These are phyloP conservation scores for Euschistus heros DNA, from an alignment of 1,140 invertebrate genomes.

Conservation along the genomic window DNA sequence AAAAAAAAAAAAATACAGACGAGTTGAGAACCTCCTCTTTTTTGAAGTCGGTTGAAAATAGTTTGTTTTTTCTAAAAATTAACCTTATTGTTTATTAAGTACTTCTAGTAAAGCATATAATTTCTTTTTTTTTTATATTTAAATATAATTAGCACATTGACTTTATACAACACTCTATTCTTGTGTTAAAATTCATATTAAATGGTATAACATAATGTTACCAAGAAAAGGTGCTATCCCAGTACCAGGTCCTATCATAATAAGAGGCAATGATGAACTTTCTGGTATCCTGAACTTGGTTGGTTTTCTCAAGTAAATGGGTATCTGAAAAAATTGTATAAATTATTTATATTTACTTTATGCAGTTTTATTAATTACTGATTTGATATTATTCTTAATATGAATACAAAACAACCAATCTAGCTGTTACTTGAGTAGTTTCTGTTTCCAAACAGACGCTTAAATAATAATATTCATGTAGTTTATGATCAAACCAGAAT, in stretches of 20 bases:
- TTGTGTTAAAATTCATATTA: background rate
- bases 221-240: slow-evolving; percentile 68
- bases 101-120: background rate
- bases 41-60: too few relatives aligned
- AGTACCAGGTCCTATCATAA: slow-evolving; percentile 74
- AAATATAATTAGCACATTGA: background rate
- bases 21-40: too few relatives aligned
- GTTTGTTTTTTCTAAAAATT: too few relatives aligned
- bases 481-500: too few relatives aligned
- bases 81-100: too few relatives aligned
- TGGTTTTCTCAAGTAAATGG: slow-evolving; percentile 52
- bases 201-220: slow-evolving; percentile 20
- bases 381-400: too few relatives aligned
- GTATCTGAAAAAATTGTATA: slow-evolving; percentile 32
- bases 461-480: too few relatives aligned
- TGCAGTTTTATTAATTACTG: too few relatives aligned
- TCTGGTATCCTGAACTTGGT: slow-evolving; percentile 44
- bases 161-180: background rate
- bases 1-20: too few relatives aligned
- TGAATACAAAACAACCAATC: too few relatives aligned
- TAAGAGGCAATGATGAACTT: slow-evolving; percentile 45
- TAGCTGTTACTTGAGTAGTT: too few relatives aligned
- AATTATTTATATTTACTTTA: background rate
- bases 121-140: background rate
- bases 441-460: too few relatives aligned